A percentile compares a stretch with the other conserved stretches of the same genome.
Evolutionary conservation across 2,797 vertebrate species (phyloP).

Genomic region (Poecilia velifera): DNA sequence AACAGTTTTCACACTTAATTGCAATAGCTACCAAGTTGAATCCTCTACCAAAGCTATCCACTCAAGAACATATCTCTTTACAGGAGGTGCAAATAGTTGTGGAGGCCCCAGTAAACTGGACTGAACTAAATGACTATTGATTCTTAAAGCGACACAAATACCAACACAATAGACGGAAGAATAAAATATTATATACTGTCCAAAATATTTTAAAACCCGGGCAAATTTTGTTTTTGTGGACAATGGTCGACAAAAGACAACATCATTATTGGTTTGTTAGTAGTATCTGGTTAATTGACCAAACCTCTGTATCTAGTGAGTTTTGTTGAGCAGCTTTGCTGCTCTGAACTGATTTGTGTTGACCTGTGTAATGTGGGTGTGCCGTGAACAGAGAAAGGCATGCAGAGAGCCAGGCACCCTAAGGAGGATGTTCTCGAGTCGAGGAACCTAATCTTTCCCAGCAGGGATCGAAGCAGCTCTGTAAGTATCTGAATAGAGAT

Average conservation of each 20-base stretch:
- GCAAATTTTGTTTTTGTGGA: background rate
- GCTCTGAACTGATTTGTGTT: constrained; percentile 29
- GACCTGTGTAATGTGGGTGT: constrained; percentile 56
- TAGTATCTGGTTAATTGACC: background rate
- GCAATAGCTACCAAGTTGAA: background rate
- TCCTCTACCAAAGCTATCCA: background rate
- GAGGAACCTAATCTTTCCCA: constrained; percentile 87
- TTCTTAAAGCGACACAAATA: background rate
- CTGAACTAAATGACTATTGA: no score
- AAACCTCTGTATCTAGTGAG: constrained; percentile 4
- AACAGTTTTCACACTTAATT: background rate
- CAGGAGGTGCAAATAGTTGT: no score
- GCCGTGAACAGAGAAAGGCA: constrained; percentile 72
- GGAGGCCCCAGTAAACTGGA: no score
- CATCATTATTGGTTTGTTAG: background rate
- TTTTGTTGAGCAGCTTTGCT: constrained; percentile 14
- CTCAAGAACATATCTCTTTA: background rate
- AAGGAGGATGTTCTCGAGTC: constrained; percentile 83
- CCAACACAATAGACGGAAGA: background rate
- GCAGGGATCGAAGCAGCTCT: constrained; percentile 83
- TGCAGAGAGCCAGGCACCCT: constrained; percentile 66
- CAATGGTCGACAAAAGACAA: background rate
- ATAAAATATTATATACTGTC: background rate
- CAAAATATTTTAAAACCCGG: background rate
- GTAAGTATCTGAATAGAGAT: constrained; percentile 90